Evolutionary conservation across 1,140 invertebrate species (phyloP).

Genomic region (Drosophila grimshawi): DNA sequence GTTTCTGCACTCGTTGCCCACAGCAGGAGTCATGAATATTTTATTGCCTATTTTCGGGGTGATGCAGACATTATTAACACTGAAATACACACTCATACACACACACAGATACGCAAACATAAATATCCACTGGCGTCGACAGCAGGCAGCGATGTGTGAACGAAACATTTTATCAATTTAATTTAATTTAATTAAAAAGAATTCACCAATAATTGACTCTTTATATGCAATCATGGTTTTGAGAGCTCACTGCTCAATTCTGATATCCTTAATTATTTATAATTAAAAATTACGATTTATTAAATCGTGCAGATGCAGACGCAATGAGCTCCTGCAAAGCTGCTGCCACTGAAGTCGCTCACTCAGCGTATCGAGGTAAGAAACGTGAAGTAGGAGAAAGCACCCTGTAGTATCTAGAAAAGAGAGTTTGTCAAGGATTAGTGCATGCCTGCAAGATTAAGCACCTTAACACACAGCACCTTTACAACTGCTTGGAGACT

Average conservation of each 20-base stretch:
- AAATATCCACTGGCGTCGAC: conserved; percentile 22
- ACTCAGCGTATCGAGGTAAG: conserved; percentile 59
- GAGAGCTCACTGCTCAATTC: conserved; percentile 23
- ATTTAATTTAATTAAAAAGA: conserved; percentile 79
- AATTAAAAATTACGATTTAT: conserved; percentile 66
- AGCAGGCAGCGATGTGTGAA: conserved; percentile 61
- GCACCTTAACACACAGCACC: conserved; percentile 27
- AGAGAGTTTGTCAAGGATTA: not conserved
- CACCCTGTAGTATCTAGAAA: conserved; percentile 57
- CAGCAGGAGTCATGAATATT: conserved; percentile 65
- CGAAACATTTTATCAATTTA: conserved; percentile 66
- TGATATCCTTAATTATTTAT: conserved; percentile 24
- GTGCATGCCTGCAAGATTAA: not conserved
- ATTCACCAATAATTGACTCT: conserved; percentile 78
- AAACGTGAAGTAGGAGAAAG: conserved; percentile 67
- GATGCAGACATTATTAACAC: not conserved
- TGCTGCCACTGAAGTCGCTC: not conserved
- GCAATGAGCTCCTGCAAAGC: not conserved
- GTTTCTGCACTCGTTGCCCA: conserved; percentile 30
- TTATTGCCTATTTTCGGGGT: conserved; percentile 58
- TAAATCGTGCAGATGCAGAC: conserved; percentile 51
- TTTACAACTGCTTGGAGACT: conserved; percentile 65
- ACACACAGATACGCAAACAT: not conserved
- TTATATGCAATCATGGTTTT: conserved; percentile 78
- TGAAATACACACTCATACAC: not conserved